Percentiles rank a stretch among this genome's conserved stretches.
These are phyloP conservation scores for Amitus sp. DNA, from an alignment of 2,888 invertebrate genomes.

Conservation along the genomic window DNA sequence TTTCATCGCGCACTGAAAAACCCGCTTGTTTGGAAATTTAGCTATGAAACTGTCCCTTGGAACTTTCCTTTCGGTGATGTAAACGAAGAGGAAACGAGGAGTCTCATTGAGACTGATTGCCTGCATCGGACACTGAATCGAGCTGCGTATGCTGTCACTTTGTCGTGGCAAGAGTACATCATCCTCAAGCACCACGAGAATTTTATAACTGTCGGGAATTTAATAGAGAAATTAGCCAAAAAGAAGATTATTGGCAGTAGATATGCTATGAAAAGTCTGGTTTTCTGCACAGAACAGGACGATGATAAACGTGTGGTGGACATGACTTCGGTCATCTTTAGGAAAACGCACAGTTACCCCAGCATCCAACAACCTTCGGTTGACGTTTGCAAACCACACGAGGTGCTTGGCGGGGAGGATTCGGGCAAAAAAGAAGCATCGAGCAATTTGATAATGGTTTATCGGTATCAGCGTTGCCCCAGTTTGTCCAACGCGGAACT, in stretches of 20 bases:
- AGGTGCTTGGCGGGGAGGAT: constrained; percentile 33
- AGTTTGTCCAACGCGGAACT: constrained; percentile 16
- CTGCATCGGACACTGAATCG: constrained; percentile 71
- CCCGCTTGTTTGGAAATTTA: constrained; percentile 65
- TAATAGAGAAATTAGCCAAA: constrained; percentile 69
- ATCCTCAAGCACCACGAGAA: constrained; percentile 70
- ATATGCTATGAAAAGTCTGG: constrained; percentile 66
- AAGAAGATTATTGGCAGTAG: constrained; percentile 65
- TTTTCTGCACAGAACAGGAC: constrained; percentile 59
- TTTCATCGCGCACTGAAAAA: constrained; percentile 64
- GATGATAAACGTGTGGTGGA: constrained; percentile 46
- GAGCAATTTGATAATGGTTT: constrained; percentile 47
- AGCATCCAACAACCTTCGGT: constrained; percentile 40
- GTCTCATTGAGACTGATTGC: constrained; percentile 75
- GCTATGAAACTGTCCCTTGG: constrained; percentile 72
- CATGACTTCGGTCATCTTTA: constrained; percentile 49
- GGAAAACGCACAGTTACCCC: constrained; percentile 46
- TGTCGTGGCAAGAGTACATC: constrained; percentile 76
- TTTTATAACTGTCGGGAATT: constrained; percentile 65
- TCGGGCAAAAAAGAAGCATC: constrained; percentile 39
- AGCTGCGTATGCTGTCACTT: constrained; percentile 64
- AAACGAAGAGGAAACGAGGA: constrained; percentile 53
- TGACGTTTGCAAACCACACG: constrained; percentile 49
- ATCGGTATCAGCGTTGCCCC: constrained; percentile 50
- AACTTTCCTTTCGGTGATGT: constrained; percentile 74